Percentiles rank a stretch among this genome's conserved stretches.
These are phyloP conservation scores for Chanos chanos DNA, from an alignment of 2,797 vertebrate genomes.

Conservation along the genomic window DNA sequence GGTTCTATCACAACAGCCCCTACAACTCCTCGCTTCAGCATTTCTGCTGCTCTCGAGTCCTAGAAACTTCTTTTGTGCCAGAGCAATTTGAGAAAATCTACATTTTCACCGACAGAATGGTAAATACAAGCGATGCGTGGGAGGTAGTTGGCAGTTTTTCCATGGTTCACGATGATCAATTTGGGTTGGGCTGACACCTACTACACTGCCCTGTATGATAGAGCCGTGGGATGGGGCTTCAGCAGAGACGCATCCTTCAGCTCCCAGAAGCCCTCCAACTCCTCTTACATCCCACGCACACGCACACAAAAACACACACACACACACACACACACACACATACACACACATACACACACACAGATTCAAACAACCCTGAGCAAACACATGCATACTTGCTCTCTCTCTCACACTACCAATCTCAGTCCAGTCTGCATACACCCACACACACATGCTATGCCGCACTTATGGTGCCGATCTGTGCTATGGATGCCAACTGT, in stretches of 20 bases:
- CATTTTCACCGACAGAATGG: no score
- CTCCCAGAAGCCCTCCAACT: conserved; percentile 3
- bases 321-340: conserved; percentile 1
- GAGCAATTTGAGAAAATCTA: not conserved
- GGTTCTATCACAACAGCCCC: not conserved
- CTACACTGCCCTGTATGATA: conserved; percentile 6
- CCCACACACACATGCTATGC: conserved; percentile 25
- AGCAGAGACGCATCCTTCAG: conserved; percentile 23
- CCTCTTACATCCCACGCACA: conserved; percentile 13
- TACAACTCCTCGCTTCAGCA: not conserved
- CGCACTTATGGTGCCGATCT: not conserved
- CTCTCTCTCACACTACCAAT: not conserved
- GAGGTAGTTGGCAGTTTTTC: not conserved
- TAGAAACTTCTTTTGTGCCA: not conserved
- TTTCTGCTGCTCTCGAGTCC: no score
- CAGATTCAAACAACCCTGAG: not conserved
- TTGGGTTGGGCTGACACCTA: conserved; percentile 20
- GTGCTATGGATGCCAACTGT: conserved; percentile 13
- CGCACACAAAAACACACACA: not conserved
- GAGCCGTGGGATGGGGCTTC: conserved; percentile 18
- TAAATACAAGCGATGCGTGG: conserved; percentile 5
- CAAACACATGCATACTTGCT: not conserved
- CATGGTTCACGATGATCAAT: conserved; percentile 16
- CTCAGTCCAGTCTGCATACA: conserved; percentile 7
- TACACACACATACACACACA: not conserved